Base-by-base conservation (phyloP, 1,140 invertebrate species). In the Colletes latitarsis region DNA sequence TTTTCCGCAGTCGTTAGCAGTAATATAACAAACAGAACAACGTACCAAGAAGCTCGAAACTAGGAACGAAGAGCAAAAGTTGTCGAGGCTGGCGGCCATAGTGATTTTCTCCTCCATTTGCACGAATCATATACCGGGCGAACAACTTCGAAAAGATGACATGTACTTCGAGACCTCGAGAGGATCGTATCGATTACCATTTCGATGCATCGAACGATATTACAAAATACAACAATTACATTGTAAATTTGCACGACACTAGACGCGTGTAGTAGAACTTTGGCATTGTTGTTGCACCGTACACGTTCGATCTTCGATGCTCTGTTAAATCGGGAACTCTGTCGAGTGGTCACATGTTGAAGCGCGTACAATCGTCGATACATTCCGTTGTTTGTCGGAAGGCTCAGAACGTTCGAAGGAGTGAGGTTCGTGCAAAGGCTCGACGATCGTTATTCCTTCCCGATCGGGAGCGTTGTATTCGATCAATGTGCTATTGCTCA, bases 171-270 rank as follows among this genome's bases (percentile, higher is more conserved):
- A 58, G 41, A 75, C 21, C 60, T 68, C 60, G 39, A 43, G 14
- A 43, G 10, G 9, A 30, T 78, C 5, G 55, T 75, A 80, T 80
- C 71, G 78, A 80, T 75, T n/a, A 52, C 5, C 2, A 2, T 21
- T 67, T 72, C 76, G 81, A 82, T 46, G 19, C 53, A 78, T 78
- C 62, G 62, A 78, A 72, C 46, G 53, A 55, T 60, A 70, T 82
- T 71, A 67, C 62, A 79, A 82, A 82, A 79, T 73, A 60, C 53
- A 71, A 41, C 19, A 78, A 78, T 78, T 78, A 43, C 6, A 53
- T 64, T 1, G 67, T 64, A 71, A 70, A 82, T 63, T 60, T 19
- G 39, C n/a, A 66, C 14, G 19, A 60, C 9, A 17, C 19, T 21
- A 15, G n/a, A 17, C 0, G 15, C 5, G 17, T 19, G 12, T 39